Percentiles rank a stretch among this genome's conserved stretches.
Conservation (phyloP, 2,797 vertebrate species). For the Botia kubotai region DNA sequence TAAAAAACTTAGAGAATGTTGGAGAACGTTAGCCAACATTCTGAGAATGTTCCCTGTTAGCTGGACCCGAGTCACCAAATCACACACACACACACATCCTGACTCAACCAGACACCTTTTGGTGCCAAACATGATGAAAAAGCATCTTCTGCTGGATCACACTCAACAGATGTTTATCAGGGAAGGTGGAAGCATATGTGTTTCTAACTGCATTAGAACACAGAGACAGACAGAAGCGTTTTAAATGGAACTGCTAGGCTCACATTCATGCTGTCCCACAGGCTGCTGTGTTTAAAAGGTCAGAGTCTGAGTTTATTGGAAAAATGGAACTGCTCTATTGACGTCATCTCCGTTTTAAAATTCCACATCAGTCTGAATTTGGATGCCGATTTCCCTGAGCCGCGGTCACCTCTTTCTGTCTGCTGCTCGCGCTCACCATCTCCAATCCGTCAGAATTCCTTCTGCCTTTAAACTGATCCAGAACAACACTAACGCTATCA, state of each 20-base stretch:
- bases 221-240: neutral
- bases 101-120: constrained; percentile 16
- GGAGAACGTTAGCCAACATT: too few species aligned
- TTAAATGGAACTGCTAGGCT: neutral
- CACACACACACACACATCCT: constrained; percentile 6
- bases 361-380: constrained; percentile 32
- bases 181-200: constrained; percentile 3
- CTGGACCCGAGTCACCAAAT: constrained; percentile 18
- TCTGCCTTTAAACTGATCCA: neutral
- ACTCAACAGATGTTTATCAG: constrained; percentile 23
- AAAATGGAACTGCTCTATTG: constrained; percentile 25
- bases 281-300: constrained; percentile 25
- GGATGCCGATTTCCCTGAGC: constrained; percentile 29
- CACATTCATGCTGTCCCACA: neutral
- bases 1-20: too few species aligned
- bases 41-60: too few species aligned
- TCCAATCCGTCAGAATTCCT: neutral
- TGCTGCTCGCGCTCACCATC: neutral
- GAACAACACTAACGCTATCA: neutral
- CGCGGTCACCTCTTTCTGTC: neutral
- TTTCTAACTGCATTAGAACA: constrained; percentile 3
- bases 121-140: constrained; percentile 15
- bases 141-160: constrained; percentile 26
- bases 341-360: constrained; percentile 42
- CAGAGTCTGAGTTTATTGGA: constrained; percentile 27